Base-by-base conservation (phyloP, 2,113 vertebrate genomes). In the Poeciliopsis prolifica region DNA sequence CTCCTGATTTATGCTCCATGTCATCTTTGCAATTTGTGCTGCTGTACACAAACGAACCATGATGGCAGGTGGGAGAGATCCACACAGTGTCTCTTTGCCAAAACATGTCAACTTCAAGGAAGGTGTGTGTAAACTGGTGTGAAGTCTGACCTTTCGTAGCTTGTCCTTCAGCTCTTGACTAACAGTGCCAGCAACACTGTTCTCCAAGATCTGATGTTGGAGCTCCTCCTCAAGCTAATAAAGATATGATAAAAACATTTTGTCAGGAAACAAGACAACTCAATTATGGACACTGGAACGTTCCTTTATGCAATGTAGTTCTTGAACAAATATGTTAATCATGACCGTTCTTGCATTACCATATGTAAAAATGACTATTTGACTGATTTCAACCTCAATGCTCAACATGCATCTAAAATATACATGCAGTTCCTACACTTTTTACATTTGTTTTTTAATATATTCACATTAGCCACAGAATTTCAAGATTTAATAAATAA, bases 111-210 rank as follows among this genome's bases (percentile, higher is more conserved):
- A 69, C 24, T 26, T 65, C 65, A 1, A 1, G 69, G 64, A 0
- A 54, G 24, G 71, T 17, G 19, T 54, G 67, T 64, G 19, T 26
- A 4, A 77, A 65, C 6, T 2, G 9, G 28, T 15, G 58, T 62
- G 15, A 68, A 60, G 14, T 65, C 92, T 93, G 83, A 97, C 97
- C 92, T 89, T 90, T 70, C 67, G 92, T 37, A 97, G 93, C 72
- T 95, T 96, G 54, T 94, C 90, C 77, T 97, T 97, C 60, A 97
- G 89, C 51, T 96, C 94, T 33, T 87, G 90, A 88, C 87, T 90
- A 28, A 98, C 84, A 13, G 91, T 94, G 26, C 94, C 95, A 69
- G 95, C 95, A 8, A 95, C 90, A 86, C 95, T 95, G 78, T 93
- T 94, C 44, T 96, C 93, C 54, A 94, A 76, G 75, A 98, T 95